A percentile compares a stretch with the other conserved stretches of the same genome.
Evolutionary conservation across 2,797 vertebrate genomes (phyloP).

Genomic region (Myotis vivesi): DNA sequence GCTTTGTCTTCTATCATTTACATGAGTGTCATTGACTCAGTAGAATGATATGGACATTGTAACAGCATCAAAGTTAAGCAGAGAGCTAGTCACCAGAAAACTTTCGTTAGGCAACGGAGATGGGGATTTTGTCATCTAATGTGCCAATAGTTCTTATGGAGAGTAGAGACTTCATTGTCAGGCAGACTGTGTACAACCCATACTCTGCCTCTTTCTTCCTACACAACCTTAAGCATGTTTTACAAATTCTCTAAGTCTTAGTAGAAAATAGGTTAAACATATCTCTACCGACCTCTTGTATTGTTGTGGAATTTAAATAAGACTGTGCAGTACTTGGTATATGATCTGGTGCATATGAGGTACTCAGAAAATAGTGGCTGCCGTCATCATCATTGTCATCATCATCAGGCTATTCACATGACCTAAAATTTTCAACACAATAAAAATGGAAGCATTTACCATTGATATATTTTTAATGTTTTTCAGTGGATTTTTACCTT

Average conservation of each 20-base stretch:
- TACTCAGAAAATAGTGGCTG: not conserved
- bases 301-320: constrained; percentile 26
- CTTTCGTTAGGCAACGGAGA: not conserved
- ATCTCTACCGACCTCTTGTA: not conserved
- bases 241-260: not conserved
- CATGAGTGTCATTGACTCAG: not conserved
- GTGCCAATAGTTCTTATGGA: not conserved
- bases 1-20: not conserved
- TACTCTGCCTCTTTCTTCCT: not conserved
- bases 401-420: not conserved
- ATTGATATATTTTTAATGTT: not conserved
- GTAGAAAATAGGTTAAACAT: not conserved
- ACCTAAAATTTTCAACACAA: not conserved
- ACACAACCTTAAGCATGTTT: not conserved
- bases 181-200: not conserved
- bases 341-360: not conserved
- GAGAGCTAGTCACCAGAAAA: not conserved
- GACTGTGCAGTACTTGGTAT: not conserved
- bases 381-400: not conserved
- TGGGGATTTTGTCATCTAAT: not conserved
- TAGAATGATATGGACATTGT: not conserved
- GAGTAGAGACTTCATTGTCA: not conserved
- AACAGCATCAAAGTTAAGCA: not conserved
- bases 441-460: constrained; percentile 10
- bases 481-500: not conserved